Percentiles rank a stretch among this genome's conserved stretches.
Conservation (phyloP, 2,888 invertebrate species). For the Escarpia spicata region DNA sequence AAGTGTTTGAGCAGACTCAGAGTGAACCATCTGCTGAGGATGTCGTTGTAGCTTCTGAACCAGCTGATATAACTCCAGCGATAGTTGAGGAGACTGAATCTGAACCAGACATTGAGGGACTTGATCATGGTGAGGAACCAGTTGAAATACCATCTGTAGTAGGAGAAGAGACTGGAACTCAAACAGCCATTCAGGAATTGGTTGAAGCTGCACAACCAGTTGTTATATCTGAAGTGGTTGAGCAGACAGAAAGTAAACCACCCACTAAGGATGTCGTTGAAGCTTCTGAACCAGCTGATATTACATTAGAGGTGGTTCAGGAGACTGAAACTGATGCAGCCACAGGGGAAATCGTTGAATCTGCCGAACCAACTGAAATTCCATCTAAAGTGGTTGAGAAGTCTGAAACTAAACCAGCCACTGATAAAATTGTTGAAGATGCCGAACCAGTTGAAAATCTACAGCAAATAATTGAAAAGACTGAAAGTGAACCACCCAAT, state of each 20-base stretch:
- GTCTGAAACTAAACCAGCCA: neutral
- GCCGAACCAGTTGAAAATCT: neutral
- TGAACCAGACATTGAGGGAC: neutral
- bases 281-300: neutral
- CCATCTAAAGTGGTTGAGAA: neutral
- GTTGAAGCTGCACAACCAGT: neutral
- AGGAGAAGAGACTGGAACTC: neutral
- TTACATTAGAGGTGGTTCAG: neutral
- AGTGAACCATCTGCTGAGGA: neutral
- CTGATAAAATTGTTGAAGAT: neutral
- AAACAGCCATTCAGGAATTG: neutral
- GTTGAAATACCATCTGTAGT: neutral
- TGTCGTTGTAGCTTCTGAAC: neutral
- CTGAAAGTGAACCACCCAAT: neutral
- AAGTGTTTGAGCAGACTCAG: neutral
- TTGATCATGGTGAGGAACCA: neutral
- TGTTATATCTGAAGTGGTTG: neutral
- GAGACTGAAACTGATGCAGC: neutral
- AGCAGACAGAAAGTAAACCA: neutral
- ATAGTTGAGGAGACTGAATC: conserved; percentile 23
- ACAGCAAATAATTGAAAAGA: neutral
- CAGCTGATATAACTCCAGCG: neutral
- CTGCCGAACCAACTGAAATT: neutral
- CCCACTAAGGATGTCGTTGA: neutral
- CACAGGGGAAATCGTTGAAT: neutral